Percentiles rank a stretch among this genome's conserved stretches.
Evolutionary conservation across 1,140 invertebrate genomes (phyloP).

Genomic region (Eubasilissa regina): DNA sequence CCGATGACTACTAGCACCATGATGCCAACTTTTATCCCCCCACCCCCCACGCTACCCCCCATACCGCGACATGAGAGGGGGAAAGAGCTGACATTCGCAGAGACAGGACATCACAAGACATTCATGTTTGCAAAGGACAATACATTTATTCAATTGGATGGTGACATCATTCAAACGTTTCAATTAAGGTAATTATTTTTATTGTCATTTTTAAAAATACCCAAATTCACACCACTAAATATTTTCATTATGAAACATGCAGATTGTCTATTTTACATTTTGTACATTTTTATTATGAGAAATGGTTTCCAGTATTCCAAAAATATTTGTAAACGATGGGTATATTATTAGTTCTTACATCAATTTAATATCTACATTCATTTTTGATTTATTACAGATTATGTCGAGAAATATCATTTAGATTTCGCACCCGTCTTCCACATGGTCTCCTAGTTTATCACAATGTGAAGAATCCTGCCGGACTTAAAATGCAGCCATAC

Average conservation of each 20-base stretch:
- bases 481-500: conserved; percentile 81
- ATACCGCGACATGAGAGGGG: conserved; percentile 82
- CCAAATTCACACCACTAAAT: no score
- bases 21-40: conserved; percentile 66
- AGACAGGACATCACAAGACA: conserved; percentile 83
- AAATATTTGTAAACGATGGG: no score
- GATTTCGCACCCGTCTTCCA: conserved; percentile 88
- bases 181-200: conserved; percentile 78
- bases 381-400: conserved; percentile 74
- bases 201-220: no score
- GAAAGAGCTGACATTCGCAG: conserved; percentile 84
- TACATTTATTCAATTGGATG: conserved; percentile 90
- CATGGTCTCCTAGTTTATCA: conserved; percentile 91
- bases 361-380: conserved; percentile 4
- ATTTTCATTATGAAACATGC: no score
- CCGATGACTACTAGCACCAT: conserved; percentile 66
- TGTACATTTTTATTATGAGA: no score
- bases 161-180: conserved; percentile 87
- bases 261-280: no score
- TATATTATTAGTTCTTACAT: no score
- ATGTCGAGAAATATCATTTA: conserved; percentile 89
- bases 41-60: conserved; percentile 71
- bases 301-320: no score
- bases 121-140: conserved; percentile 92
- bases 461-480: conserved; percentile 87